Conservation (phyloP, 2,888 invertebrate species). For the Vanessa cardui region DNA sequence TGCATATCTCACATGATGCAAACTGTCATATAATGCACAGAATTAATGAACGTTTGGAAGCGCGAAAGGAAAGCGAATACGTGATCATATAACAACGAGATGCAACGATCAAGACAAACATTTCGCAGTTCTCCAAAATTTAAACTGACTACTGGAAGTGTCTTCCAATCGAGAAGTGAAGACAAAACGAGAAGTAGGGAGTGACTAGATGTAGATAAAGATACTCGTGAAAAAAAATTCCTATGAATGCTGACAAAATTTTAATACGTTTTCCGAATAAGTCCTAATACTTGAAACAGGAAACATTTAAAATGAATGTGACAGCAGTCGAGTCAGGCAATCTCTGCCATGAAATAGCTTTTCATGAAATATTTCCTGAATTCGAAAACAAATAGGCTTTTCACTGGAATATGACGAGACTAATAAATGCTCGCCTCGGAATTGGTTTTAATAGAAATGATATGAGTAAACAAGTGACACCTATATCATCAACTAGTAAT, state of each 20-base stretch:
- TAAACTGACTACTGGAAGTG: too few relatives aligned
- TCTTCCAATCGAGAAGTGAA: too few relatives aligned
- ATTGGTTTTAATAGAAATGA: background rate
- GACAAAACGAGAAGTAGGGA: too few relatives aligned
- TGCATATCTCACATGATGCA: too few relatives aligned
- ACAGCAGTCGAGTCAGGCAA: slow-evolving; percentile 12
- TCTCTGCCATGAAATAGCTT: slow-evolving; percentile 15
- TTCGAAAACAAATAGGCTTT: slow-evolving; percentile 23
- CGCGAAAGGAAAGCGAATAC: too few relatives aligned
- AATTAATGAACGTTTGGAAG: too few relatives aligned
- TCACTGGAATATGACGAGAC: slow-evolving; percentile 6
- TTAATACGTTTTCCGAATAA: background rate
- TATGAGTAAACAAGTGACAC: background rate
- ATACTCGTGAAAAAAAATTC: background rate
- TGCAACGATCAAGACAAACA: too few relatives aligned
- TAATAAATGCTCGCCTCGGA: slow-evolving; percentile 1
- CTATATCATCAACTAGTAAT: background rate
- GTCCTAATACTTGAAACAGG: slow-evolving; percentile 12
- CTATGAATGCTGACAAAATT: background rate
- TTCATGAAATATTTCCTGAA: slow-evolving; percentile 26
- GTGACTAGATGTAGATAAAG: too few relatives aligned
- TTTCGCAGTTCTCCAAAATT: too few relatives aligned
- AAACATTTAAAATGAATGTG: slow-evolving; percentile 23
- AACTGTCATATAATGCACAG: too few relatives aligned
- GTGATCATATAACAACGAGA: too few relatives aligned